Conservation (phyloP, 23 tunicate species). For the Trididemnum clinides region DNA sequence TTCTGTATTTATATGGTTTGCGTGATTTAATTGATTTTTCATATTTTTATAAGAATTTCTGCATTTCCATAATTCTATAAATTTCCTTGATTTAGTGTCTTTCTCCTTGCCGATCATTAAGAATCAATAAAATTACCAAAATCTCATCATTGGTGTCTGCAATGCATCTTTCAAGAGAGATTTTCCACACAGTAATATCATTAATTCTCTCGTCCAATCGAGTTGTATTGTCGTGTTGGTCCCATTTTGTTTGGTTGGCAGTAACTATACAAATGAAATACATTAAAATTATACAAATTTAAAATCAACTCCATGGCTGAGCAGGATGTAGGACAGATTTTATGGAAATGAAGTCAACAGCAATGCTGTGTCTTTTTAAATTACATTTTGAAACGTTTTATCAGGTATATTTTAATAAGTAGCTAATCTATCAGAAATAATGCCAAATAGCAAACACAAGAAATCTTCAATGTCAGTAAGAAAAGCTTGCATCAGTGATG, state of each 20-base stretch:
- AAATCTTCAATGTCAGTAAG: no score
- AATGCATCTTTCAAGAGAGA: slow-evolving; percentile 70
- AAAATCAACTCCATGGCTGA: no score
- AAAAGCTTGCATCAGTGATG: no score
- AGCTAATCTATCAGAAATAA: no score
- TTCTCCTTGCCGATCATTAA: not conserved
- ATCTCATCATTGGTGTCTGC: slow-evolving; percentile 91
- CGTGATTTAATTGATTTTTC: not conserved
- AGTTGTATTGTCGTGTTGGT: slow-evolving; percentile 89
- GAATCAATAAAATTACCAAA: slow-evolving; percentile 9
- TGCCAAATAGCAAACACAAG: no score
- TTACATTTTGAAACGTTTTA: not conserved
- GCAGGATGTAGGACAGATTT: not conserved
- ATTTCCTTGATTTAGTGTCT: not conserved
- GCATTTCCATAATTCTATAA: not conserved
- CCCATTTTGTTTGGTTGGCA: slow-evolving; percentile 98
- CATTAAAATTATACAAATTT: no score
- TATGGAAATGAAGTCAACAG: not conserved
- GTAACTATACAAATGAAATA: slow-evolving; percentile 65
- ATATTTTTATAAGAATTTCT: not conserved
- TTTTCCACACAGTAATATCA: slow-evolving; percentile 93
- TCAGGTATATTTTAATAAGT: no score
- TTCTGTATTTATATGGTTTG: not conserved
- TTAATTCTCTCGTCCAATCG: slow-evolving; percentile 88
- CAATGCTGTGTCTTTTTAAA: not conserved